A percentile compares a stretch with the other conserved stretches of the same genome.
Conservation (phyloP, 2,797 vertebrate genomes). For the Pipistrellus kuhlii region DNA sequence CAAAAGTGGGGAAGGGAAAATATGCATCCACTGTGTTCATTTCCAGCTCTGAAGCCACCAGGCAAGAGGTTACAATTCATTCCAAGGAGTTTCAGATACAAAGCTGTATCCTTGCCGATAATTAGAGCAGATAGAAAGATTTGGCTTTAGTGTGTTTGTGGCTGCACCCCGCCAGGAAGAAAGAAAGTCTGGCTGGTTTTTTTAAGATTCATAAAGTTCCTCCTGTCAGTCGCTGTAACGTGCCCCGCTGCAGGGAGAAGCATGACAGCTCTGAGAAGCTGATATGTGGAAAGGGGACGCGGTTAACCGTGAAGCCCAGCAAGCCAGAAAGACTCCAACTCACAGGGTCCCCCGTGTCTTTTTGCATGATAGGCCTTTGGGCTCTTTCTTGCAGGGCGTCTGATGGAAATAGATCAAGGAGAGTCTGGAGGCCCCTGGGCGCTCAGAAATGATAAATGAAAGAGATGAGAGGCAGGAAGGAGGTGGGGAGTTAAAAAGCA, state of each 20-base stretch:
- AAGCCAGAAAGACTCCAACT: slow-evolving; percentile 25
- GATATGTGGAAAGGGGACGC: background rate
- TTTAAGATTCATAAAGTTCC: slow-evolving; percentile 77
- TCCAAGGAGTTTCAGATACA: slow-evolving; percentile 56
- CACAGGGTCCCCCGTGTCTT: background rate
- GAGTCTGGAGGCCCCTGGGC: background rate
- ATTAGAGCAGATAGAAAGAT: slow-evolving; percentile 78
- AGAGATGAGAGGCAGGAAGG: background rate
- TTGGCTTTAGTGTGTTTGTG: slow-evolving; percentile 64
- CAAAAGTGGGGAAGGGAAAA: background rate
- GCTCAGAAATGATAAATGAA: slow-evolving; percentile 47
- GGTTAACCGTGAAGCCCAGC: background rate
- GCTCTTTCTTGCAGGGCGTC: background rate
- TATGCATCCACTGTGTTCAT: slow-evolving; percentile 2
- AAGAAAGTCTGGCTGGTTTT: slow-evolving; percentile 37
- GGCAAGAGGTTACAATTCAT: slow-evolving; percentile 69
- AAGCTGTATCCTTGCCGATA: slow-evolving; percentile 66
- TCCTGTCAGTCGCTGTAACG: slow-evolving; percentile 69
- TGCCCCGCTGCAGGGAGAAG: slow-evolving; percentile 64
- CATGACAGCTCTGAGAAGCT: background rate
- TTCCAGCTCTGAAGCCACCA: slow-evolving; percentile 57
- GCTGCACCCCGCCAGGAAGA: slow-evolving; percentile 41
- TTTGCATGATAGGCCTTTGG: background rate
- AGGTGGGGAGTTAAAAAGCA: background rate
- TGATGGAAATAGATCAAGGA: background rate